Evolutionary conservation across 2,888 invertebrate genomes (phyloP).

Genomic region (Masnerella sp.): DNA sequence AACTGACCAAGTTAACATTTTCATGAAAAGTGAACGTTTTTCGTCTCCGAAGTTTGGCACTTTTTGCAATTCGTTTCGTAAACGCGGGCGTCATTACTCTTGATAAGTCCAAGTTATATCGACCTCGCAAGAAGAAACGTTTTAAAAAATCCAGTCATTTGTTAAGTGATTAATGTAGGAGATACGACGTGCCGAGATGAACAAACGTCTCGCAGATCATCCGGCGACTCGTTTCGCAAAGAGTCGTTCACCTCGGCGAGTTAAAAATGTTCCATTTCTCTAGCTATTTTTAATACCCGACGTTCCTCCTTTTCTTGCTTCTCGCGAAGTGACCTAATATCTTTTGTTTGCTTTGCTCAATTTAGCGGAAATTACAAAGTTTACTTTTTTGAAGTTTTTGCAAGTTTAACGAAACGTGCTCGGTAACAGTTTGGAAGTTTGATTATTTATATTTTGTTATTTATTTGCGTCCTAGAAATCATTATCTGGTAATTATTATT

Average conservation of each 20-base stretch:
- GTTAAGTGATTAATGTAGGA: constrained; percentile 30
- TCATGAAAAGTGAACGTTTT: too few relatives aligned
- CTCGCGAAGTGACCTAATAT: too few relatives aligned
- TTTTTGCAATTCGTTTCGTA: constrained; percentile 4
- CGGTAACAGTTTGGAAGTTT: too few relatives aligned
- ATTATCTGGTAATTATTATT: too few relatives aligned
- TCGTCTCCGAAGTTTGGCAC: neutral
- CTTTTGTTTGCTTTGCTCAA: too few relatives aligned
- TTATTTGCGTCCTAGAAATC: too few relatives aligned
- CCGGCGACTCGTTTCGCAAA: constrained; percentile 28
- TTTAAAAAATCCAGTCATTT: constrained; percentile 26
- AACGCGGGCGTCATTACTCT: constrained; percentile 8
- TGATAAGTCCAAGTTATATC: constrained; percentile 21
- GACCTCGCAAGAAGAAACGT: constrained; percentile 8
- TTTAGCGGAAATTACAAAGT: too few relatives aligned
- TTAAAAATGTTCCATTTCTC: constrained; percentile 20
- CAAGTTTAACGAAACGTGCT: too few relatives aligned
- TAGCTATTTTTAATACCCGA: constrained; percentile 12
- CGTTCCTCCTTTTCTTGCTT: neutral
- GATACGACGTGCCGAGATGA: constrained; percentile 31
- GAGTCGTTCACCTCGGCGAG: constrained; percentile 40
- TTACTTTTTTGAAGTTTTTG: too few relatives aligned
- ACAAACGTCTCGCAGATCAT: constrained; percentile 30
- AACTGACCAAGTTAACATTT: too few relatives aligned
- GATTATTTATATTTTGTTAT: too few relatives aligned